Percentiles rank a stretch among this genome's conserved stretches.
Evolutionary conservation across 1,140 invertebrate genomes (phyloP).

Genomic region (Brachionus rotundiformis): DNA sequence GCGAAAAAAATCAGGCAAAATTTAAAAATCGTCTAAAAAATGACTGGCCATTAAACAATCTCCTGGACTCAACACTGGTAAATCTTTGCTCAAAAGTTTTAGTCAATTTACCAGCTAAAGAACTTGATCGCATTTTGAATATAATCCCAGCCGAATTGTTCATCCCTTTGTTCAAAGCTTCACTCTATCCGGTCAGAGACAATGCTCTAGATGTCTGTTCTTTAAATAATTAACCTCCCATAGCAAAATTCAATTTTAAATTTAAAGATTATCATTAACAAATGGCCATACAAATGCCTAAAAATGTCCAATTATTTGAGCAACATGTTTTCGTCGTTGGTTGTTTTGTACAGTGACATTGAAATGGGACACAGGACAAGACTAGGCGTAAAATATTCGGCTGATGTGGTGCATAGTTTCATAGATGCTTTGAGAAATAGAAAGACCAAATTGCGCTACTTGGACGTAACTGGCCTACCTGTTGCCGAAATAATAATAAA

Average conservation of each 20-base stretch:
- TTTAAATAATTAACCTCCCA: background rate
- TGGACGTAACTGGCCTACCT: slow-evolving; percentile 43
- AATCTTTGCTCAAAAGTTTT: slow-evolving; percentile 33
- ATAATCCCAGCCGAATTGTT: slow-evolving; percentile 37
- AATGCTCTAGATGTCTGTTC: slow-evolving; percentile 31
- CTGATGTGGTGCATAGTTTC: slow-evolving; percentile 50
- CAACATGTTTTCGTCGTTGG: slow-evolving; percentile 48
- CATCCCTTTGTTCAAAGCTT: slow-evolving; percentile 35
- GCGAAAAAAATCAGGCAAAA: background rate
- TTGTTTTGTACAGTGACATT: slow-evolving; percentile 32
- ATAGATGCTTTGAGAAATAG: slow-evolving; percentile 43
- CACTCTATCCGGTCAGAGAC: slow-evolving; percentile 32
- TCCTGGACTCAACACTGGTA: slow-evolving; percentile 9
- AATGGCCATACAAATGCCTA: slow-evolving; percentile 36
- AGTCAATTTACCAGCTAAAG: slow-evolving; percentile 5
- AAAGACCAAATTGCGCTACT: slow-evolving; percentile 20
- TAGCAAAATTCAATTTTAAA: slow-evolving; percentile 6
- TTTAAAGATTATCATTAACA: slow-evolving; percentile 30
- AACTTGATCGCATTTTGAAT: background rate
- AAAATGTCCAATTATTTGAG: slow-evolving; percentile 16
- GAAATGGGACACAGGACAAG: slow-evolving; percentile 49
- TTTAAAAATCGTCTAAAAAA: slow-evolving; percentile 27
- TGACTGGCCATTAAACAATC: slow-evolving; percentile 36
- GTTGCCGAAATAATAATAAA: slow-evolving; percentile 50
- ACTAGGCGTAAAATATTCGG: slow-evolving; percentile 44